Percentiles rank a stretch among this genome's conserved stretches.
Conservation (phyloP, 2,797 vertebrate species). For the Gastrophryne carolinensis region DNA sequence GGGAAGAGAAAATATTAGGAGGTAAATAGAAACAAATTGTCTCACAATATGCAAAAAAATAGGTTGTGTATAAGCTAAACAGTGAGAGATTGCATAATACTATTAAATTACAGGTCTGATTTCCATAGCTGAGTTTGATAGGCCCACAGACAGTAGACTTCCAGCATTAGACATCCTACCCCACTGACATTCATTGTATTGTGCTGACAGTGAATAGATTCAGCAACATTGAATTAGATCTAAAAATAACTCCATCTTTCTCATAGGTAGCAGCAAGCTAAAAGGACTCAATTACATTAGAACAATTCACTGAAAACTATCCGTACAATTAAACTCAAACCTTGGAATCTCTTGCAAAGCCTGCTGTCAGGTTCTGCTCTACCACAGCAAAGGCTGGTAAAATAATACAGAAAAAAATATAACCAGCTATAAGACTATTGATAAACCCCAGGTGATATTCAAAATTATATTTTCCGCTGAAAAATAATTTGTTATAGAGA, state of each 20-base stretch:
- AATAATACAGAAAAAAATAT: neutral
- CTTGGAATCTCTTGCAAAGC: slow-evolving; percentile 28
- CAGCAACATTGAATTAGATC: slow-evolving; percentile 39
- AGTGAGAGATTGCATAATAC: slow-evolving; percentile 8
- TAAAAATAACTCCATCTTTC: slow-evolving; percentile 41
- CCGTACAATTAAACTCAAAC: slow-evolving; percentile 48
- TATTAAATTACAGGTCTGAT: slow-evolving; percentile 18
- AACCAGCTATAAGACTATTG: neutral
- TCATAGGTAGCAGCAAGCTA: slow-evolving; percentile 40
- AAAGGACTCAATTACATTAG: slow-evolving; percentile 31
- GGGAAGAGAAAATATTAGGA: neutral
- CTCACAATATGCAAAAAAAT: neutral
- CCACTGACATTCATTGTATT: slow-evolving; percentile 51
- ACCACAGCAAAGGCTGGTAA: neutral
- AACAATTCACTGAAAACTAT: slow-evolving; percentile 36
- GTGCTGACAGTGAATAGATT: slow-evolving; percentile 43
- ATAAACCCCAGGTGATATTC: neutral
- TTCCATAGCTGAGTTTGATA: slow-evolving; percentile 42
- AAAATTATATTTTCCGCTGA: neutral
- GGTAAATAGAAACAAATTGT: neutral
- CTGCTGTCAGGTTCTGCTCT: neutral
- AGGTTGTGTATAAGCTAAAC: slow-evolving; percentile 18
- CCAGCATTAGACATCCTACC: slow-evolving; percentile 37
- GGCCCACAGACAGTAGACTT: slow-evolving; percentile 23
- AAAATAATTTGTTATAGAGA: no score